Base-by-base conservation (phyloP, 2,797 vertebrate genomes). In the Lacerta bilineata region DNA sequence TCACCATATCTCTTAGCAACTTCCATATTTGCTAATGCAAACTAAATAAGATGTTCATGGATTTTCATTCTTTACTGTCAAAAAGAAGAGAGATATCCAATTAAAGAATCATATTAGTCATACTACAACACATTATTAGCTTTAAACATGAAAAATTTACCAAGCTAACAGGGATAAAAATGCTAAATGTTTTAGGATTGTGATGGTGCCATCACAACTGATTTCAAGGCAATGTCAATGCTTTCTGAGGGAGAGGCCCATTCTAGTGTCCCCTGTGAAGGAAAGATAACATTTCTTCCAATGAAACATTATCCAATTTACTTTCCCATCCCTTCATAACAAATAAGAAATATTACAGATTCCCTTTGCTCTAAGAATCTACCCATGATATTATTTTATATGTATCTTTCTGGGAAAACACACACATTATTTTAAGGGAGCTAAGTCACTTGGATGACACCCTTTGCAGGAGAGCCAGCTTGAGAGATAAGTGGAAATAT, bases 61-160 rank as follows among this genome's bases (percentile, higher is more conserved):
- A 50, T 88, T 55, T 87, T 69, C 87, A 94, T 84, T 83, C 90
- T 91, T 88, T 91, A 80, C 88, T 90, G 90, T 86, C 77, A 85
- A 90, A 85, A 91, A 87, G n/a, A 41, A 88, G 87, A 71, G 69
- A n/a, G n/a, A 71, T 29, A 91, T 87, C 80, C 91, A 92, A 92
- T 91, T 91, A 91, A 11, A 91, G 86, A 88, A 29, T 86, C 25
- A 86, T 41, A 87, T 93, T 92, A 91, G 80, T 80, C 89, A 91
- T 89, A 84, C 90, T 92, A 94, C 93, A 87, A 93, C 90, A 4
- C 64, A 80, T 78, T 93, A 91, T 84, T 91, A 83, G 8, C 76
- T 94, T 94, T 89, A 88, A 91, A 87, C 64, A 91, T 87, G 78
- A 61, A 91, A 87, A 33, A 92, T 92, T 93, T 93, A 88, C 88